phyloP scores from a whole-genome alignment of 2,888 invertebrate genomes.

The Strigamia transsilvanica region DNA sequence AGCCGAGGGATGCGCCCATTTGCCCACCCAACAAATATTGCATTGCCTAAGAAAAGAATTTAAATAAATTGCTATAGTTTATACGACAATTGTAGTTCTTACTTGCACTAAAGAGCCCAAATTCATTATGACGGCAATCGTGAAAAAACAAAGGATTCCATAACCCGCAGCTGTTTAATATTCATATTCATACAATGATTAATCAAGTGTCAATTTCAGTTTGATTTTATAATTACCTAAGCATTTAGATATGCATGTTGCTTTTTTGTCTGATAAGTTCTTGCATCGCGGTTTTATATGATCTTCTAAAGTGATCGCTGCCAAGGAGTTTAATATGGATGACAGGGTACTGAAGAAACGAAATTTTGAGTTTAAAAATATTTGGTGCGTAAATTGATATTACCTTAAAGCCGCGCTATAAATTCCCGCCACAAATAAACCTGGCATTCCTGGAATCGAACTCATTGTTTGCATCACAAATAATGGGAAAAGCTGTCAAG shows the following conservation, averaged over 20 bases:
- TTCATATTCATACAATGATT: not conserved
- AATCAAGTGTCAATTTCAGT: not conserved
- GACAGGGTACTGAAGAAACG: constrained; percentile 1
- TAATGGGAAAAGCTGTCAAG: constrained; percentile 74
- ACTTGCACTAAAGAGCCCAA: constrained; percentile 14
- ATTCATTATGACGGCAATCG: constrained; percentile 23
- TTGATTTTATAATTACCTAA: not conserved
- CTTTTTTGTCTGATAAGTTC: not conserved
- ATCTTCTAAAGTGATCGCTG: constrained; percentile 29
- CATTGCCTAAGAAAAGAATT: not conserved
- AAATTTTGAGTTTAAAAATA: not conserved
- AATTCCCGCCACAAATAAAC: constrained; percentile 89
- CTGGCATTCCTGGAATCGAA: constrained; percentile 79
- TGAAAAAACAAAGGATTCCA: not conserved
- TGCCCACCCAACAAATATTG: constrained; percentile 7
- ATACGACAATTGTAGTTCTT: not conserved
- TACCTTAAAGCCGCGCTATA: constrained; percentile 86
- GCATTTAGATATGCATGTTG: not conserved
- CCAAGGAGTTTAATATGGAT: constrained; percentile 33
- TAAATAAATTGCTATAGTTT: not conserved
- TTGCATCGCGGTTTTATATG: not conserved
- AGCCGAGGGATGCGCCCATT: not conserved
- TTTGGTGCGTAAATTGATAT: not conserved
- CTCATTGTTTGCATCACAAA: constrained; percentile 85
- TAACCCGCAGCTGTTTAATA: constrained; percentile 3